phyloP scores from a whole-genome alignment of 2,797 vertebrate species.

The Tamandua tetradactyla region DNA sequence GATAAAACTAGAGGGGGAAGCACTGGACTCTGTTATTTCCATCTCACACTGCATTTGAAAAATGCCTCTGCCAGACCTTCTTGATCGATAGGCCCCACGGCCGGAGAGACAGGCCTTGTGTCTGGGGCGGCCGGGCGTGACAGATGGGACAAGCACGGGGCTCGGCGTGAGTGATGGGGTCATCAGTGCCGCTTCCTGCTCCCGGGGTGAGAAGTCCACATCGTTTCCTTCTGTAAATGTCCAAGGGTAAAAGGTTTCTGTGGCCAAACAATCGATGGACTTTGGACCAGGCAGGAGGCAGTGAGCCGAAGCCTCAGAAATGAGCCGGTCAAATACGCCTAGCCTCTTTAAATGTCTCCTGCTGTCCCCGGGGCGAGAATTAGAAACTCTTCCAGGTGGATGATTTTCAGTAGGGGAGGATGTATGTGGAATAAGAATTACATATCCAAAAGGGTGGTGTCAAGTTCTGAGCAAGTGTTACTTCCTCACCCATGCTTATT shows the following conservation, averaged over 20 bases:
- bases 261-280: not conserved
- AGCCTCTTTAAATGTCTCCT: not conserved
- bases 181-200: rapidly evolving
- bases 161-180: rapidly evolving
- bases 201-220: not conserved
- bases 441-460: not conserved
- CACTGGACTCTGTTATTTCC: not conserved
- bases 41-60: not conserved
- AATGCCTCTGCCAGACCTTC: not conserved
- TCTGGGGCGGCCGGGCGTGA: not conserved
- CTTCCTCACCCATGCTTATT: not conserved
- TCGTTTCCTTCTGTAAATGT: not conserved
- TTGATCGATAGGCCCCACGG: rapidly evolving
- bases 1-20: not conserved
- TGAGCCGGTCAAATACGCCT: not conserved
- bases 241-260: not conserved
- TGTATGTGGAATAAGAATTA: not conserved
- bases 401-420: not conserved
- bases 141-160: rapidly evolving
- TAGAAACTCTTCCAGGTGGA: not conserved
- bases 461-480: not conserved
- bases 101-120: not conserved
- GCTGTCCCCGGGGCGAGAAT: not conserved
- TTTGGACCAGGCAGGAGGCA: not conserved
- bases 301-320: conserved; percentile 11